A percentile compares a stretch with the other conserved stretches of the same genome.
These are phyloP conservation scores for Neoascia interrupta DNA, from an alignment of 2,888 invertebrate genomes.

Conservation along the genomic window DNA sequence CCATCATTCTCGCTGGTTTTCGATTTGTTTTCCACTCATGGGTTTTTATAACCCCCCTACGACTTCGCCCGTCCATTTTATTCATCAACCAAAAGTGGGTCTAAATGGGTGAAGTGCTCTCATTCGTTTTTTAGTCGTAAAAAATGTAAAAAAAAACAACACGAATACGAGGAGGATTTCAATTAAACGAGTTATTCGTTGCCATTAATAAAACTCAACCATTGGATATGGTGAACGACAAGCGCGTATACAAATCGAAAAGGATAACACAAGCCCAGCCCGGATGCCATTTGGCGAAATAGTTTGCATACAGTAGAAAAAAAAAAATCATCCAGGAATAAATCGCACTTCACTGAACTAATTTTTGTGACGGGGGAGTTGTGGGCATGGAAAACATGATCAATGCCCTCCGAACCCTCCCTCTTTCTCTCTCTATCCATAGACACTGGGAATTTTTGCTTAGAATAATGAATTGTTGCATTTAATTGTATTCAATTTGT, in stretches of 20 bases:
- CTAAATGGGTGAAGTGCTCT: constrained; percentile 20
- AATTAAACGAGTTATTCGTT: constrained; percentile 62
- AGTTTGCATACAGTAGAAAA: constrained; percentile 12
- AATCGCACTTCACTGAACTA: constrained; percentile 50
- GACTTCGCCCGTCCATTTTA: background rate
- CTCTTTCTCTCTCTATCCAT: background rate
- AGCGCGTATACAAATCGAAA: constrained; percentile 52
- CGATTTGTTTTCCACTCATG: constrained; percentile 57
- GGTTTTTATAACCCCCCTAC: constrained; percentile 1
- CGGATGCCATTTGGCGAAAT: constrained; percentile 8
- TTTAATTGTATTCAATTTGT: constrained; percentile 67
- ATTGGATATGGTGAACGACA: constrained; percentile 40
- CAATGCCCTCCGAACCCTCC: background rate
- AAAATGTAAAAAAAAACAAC: background rate
- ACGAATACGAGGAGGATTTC: constrained; percentile 53
- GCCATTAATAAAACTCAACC: constrained; percentile 62
- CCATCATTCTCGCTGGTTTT: constrained; percentile 40
- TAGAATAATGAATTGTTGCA: constrained; percentile 68
- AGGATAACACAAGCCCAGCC: constrained; percentile 32
- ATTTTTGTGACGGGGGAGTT: background rate
- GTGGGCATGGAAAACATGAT: background rate
- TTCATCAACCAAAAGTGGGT: constrained; percentile 37
- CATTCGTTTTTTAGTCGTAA: constrained; percentile 11
- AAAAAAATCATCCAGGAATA: constrained; percentile 16
- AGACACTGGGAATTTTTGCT: constrained; percentile 51